Conservation (phyloP, 64 coral and sea anemone genomes). For the Dendrophyllia cribrosa region DNA sequence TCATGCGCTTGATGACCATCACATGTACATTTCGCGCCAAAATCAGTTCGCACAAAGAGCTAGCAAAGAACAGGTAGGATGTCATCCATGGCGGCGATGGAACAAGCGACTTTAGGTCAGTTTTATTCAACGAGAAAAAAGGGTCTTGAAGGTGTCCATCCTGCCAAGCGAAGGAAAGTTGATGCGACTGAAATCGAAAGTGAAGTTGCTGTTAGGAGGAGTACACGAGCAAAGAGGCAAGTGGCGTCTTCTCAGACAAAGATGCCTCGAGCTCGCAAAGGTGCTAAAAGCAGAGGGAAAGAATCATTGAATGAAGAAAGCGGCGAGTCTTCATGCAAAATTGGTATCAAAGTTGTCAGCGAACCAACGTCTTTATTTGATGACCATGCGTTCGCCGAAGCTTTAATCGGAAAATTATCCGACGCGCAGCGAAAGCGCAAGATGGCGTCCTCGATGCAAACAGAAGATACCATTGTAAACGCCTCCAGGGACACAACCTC, state of each 20-base stretch:
- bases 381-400: constrained; percentile 79
- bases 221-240: constrained; percentile 15
- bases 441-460: constrained; percentile 14
- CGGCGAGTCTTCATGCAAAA: constrained; percentile 11
- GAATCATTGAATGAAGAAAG: constrained; percentile 51
- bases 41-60: constrained; percentile 25
- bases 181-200: constrained; percentile 46
- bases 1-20: not conserved
- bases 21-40: constrained; percentile 86
- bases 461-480: not conserved
- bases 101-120: constrained; percentile 83
- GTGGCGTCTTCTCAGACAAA: constrained; percentile 2
- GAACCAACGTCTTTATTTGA: constrained; percentile 80
- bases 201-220: constrained; percentile 1
- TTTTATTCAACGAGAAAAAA: constrained; percentile 80
- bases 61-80: not conserved
- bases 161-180: constrained; percentile 92
- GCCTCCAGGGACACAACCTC: not conserved
- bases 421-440: constrained; percentile 50
- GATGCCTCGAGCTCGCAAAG: not conserved
- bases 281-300: constrained; percentile 4
- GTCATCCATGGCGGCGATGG: constrained; percentile 50
- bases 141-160: constrained; percentile 81
- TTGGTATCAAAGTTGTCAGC: not conserved
- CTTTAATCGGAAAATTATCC: constrained; percentile 32